Conservation (phyloP, 2,888 invertebrate species). For the Xylota segnis region DNA sequence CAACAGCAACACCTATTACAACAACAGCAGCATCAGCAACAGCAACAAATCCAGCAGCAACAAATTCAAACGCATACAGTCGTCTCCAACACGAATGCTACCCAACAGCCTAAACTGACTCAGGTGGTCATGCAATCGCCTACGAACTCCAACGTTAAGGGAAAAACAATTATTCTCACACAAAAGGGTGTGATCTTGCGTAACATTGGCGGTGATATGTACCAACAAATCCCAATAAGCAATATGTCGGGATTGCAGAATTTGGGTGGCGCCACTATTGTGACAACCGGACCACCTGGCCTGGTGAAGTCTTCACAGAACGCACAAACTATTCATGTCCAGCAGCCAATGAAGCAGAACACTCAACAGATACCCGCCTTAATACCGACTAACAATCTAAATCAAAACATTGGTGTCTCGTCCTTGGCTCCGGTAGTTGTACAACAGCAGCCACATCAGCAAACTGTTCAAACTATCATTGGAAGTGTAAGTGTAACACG, state of each 20-base stretch:
- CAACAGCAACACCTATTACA: conserved; percentile 84
- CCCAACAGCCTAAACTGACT: conserved; percentile 84
- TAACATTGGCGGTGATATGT: conserved; percentile 84
- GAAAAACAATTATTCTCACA: conserved; percentile 84
- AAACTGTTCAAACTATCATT: conserved; percentile 81
- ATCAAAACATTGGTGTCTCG: conserved; percentile 73
- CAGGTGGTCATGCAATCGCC: conserved; percentile 83
- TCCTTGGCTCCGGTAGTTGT: conserved; percentile 79
- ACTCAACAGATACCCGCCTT: conserved; percentile 83
- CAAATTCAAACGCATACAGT: conserved; percentile 82
- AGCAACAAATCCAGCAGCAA: conserved; percentile 79
- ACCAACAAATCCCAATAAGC: conserved; percentile 84
- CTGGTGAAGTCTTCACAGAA: conserved; percentile 81
- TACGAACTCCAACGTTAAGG: conserved; percentile 81
- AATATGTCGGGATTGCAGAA: conserved; percentile 82
- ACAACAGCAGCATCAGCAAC: conserved; percentile 82
- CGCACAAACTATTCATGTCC: conserved; percentile 80
- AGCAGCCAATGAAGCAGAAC: conserved; percentile 78
- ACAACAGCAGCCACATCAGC: conserved; percentile 80
- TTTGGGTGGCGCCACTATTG: conserved; percentile 81
- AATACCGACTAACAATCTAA: conserved; percentile 82
- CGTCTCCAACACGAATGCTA: conserved; percentile 83
- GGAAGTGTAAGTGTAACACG: conserved; percentile 80
- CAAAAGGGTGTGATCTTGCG: conserved; percentile 84
- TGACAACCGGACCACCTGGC: conserved; percentile 83